Base-by-base conservation (phyloP, 1,140 invertebrate genomes). In the Drosophila punjabiensis region DNA sequence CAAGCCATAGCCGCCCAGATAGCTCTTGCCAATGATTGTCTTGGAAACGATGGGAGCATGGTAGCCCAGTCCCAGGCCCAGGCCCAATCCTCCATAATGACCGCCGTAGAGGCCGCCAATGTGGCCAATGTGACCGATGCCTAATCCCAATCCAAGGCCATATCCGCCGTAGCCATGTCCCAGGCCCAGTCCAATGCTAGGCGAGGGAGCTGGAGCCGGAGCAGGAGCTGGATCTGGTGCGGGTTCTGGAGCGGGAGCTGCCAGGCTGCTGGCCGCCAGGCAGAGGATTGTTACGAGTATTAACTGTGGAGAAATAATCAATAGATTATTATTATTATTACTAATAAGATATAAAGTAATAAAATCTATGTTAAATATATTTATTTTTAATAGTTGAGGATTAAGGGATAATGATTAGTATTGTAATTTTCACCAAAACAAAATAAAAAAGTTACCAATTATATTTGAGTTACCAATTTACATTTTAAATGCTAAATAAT, bases 21-120 rank as follows among this genome's bases (percentile, higher is more conserved):
- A 75, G 69, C 81, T 89, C 43, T 92, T 92, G n/a, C 91, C 91
- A 28, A 92, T 90, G 35, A 92, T 92, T 10, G 91, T 92, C 62
- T 92, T 92, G 30, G 91, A 77, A 13, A 92, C 68, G 24, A 92
- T 82, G 5, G 91, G 91, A 2, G 88, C 50, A 39, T 80, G 82
- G 48, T 85, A 90, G 39, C 86, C 83, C 52, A 86, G 11, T 16
- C 82, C 84, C 43, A 89, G 28, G 1, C 76, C 83, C 10, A 83
- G 35, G 0, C 81, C 81, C 33, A 75, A 45, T 24, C 82, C 79
- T 2, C 87, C 80, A 43, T 79, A 79, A 18, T 76, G 63, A 9
- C 76, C 79, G 14, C 71, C 75, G 9, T 65, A 41, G 39, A 63
- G 45, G 5, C 78, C 69, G 6, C 82, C 79, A 33, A 76, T 76